Base-by-base conservation (phyloP, 2,888 invertebrate genomes). In the Clusia tigrina region DNA sequence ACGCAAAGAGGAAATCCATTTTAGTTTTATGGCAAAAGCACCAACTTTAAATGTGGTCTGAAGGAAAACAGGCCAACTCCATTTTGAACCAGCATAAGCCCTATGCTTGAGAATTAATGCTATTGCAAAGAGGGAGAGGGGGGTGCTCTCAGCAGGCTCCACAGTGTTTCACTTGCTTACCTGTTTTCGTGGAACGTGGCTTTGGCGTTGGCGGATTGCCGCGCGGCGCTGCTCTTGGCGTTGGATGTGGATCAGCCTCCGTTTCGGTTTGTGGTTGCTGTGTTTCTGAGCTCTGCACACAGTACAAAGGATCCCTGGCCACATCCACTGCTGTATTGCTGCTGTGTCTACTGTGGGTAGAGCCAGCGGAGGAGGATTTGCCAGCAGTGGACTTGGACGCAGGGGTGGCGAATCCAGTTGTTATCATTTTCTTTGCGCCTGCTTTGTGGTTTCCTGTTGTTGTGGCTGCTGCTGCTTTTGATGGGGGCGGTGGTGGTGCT, bases 101-200 rank as follows among this genome's bases (percentile, higher is more conserved):
- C n/a, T n/a, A n/a, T n/a, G n/a, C n/a, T n/a, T n/a, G n/a, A n/a
- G n/a, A n/a, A n/a, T n/a, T n/a, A n/a, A n/a, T n/a, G n/a, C n/a
- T n/a, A n/a, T n/a, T n/a, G n/a, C n/a, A n/a, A n/a, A n/a, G n/a
- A n/a, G n/a, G n/a, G n/a, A n/a, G n/a, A n/a, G n/a, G n/a, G n/a
- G n/a, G n/a, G 12, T 32, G 32, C 12, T 6, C 15, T 42, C 9
- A 17, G 42, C n/a, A n/a, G n/a, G 32, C 32, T 9, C 12, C 12
- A 32, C 32, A 32, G 32, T 32, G 12, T 6, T 32, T 32, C 6
- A 6, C 42, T 42, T 42, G 64, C 62, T 68, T 81, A 83, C 78
- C 80, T 80, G 80, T n/a, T n/a, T n/a, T n/a, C n/a, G n/a, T n/a
- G n/a, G n/a, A 80, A 67, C 84, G 79, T 53, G 84, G 84, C 67